Evolutionary conservation across 2,888 invertebrate genomes (phyloP).

Genomic region (Pomacea canaliculata): DNA sequence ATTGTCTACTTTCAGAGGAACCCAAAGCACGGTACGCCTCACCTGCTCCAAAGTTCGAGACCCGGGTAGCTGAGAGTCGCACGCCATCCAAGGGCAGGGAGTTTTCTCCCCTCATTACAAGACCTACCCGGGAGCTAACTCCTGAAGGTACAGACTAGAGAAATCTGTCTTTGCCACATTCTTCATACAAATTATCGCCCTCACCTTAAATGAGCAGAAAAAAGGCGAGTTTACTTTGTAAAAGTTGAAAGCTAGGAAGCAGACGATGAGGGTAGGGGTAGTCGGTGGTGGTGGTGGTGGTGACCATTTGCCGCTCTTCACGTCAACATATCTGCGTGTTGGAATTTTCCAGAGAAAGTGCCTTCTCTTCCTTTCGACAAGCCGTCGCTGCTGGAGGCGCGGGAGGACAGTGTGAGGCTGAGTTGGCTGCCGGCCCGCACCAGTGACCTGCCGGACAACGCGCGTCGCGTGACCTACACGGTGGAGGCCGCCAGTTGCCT

Average conservation of each 20-base stretch:
- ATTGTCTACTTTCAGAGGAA: constrained; percentile 18
- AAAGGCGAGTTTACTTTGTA: too few species aligned
- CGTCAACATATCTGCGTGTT: too few species aligned
- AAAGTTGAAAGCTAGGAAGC: too few species aligned
- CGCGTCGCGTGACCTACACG: constrained; percentile 53
- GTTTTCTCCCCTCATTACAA: constrained; percentile 4
- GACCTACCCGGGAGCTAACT: constrained; percentile 19
- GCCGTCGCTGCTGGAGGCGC: constrained; percentile 49
- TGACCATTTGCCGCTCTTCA: too few species aligned
- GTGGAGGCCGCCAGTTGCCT: constrained; percentile 80
- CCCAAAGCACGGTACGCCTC: neutral
- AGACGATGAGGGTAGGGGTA: too few species aligned
- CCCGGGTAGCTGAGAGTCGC: neutral
- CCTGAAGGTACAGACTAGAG: constrained; percentile 27
- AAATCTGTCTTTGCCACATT: too few species aligned
- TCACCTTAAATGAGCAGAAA: too few species aligned
- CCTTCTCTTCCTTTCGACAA: constrained; percentile 55
- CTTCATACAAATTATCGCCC: too few species aligned
- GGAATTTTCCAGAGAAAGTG: constrained; percentile 35
- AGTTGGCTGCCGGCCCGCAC: constrained; percentile 60
- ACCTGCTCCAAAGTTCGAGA: constrained; percentile 18
- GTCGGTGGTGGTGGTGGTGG: too few species aligned
- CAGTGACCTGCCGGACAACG: constrained; percentile 49
- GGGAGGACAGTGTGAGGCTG: constrained; percentile 49
- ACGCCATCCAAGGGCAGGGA: constrained; percentile 23